Base-by-base conservation (phyloP, 2,113 vertebrate genomes). In the Lagopus leucura region DNA sequence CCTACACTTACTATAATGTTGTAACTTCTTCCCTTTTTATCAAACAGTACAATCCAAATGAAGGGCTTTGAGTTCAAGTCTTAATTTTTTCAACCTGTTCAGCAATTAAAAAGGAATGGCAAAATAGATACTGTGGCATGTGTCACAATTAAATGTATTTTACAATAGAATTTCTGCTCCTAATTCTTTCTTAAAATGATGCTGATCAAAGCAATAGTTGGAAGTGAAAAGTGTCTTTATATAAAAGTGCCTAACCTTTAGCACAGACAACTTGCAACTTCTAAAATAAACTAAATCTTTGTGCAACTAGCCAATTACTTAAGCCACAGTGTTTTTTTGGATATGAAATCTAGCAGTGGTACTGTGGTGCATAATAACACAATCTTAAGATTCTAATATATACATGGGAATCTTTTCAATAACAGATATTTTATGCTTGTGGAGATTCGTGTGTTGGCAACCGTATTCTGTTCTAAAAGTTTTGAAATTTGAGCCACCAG, bases 11-110 rank as follows among this genome's bases (percentile, higher is more conserved):
- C 16, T 58, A 4, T 40, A 79, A 86, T 83, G 7, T 7, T 74
- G 38, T 55, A 77, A 91, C 14, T 67, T 84, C 60, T 90, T 74
- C 36, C 3, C 28, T 78, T 91, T 84, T 89, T 86, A 91, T 83
- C 47, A 86, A 97, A 94, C 22, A 76, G 45, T 76, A 25, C 32
- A 88, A 88, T 82, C 52, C 75, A 92, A 95, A 88, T 72, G 58
- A 75, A 91, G n/a, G 78, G 24, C 38, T 76, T 82, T n/a, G 86
- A 55, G 75, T 86, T 94, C 86, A 93, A 77, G 70, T 72, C 63
- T 86, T 89, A 95, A 95, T 97, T 92, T 74, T 73, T 82, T 48
- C 30, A 95, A 67, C 60, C 88, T 93, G 47, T 60, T 95, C 86
- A 90, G 43, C 60, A 91, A 96, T 86, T 93, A 93, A 87, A 87